A percentile compares a stretch with the other conserved stretches of the same genome.
phyloP scores from a whole-genome alignment of 1,140 invertebrate genomes.

The Phthorimaea operculella region DNA sequence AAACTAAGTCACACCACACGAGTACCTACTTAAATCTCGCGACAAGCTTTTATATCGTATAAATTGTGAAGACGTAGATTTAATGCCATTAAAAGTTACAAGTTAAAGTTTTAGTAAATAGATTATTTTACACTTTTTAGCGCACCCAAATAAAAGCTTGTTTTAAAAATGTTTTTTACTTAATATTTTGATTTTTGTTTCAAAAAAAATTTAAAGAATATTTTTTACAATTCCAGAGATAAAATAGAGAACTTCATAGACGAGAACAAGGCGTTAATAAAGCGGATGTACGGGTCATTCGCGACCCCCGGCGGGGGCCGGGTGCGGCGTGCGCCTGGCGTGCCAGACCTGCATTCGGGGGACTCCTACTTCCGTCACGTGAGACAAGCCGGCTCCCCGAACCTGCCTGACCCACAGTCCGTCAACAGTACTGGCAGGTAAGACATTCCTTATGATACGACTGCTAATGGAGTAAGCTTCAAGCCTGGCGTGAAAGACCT shows the following conservation, averaged over 20 bases:
- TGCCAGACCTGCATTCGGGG: slow-evolving; percentile 63
- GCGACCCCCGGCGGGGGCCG: slow-evolving; percentile 66
- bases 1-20: no score
- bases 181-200: no score
- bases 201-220: no score
- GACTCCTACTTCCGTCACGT: slow-evolving; percentile 55
- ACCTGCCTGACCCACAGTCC: slow-evolving; percentile 31
- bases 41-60: no score
- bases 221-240: slow-evolving; percentile 75
- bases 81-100: no score
- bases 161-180: no score
- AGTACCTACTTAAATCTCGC: no score
- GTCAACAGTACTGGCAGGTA: slow-evolving; percentile 46
- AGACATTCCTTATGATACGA: slow-evolving; percentile 7
- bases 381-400: slow-evolving; percentile 36
- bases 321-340: slow-evolving; percentile 64
- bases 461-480: no score
- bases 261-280: slow-evolving; percentile 92
- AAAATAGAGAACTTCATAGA: slow-evolving; percentile 92
- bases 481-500: slow-evolving; percentile 67
- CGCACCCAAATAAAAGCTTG: no score
- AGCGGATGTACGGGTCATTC: slow-evolving; percentile 92
- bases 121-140: no score
- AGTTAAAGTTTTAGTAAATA: no score
- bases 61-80: no score